Conservation (phyloP, 2,113 vertebrate genomes). For the Platichthys flesus region DNA sequence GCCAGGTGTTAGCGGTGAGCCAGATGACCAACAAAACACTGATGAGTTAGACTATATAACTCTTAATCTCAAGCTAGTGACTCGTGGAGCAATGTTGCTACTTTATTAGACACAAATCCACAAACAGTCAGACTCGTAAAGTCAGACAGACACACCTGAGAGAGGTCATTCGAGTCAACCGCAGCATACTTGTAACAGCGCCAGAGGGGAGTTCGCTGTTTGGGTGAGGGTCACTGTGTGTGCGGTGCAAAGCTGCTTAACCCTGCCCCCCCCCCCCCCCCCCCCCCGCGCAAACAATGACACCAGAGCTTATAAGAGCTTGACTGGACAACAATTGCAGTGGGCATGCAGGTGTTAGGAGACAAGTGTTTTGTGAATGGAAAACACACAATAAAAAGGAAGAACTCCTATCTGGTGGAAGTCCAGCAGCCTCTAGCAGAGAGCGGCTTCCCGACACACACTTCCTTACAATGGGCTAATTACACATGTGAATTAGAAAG, state of each 20-base stretch:
- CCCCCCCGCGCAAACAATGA: constrained; percentile 69
- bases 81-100: constrained; percentile 20
- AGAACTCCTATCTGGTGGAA: constrained; percentile 39
- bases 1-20: constrained; percentile 76
- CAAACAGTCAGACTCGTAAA: neutral
- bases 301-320: constrained; percentile 67
- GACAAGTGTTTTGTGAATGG: constrained; percentile 70
- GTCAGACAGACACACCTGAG: constrained; percentile 49
- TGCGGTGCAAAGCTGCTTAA: constrained; percentile 61
- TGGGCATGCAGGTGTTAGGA: constrained; percentile 72
- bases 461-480: constrained; percentile 85
- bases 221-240: constrained; percentile 83
- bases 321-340: constrained; percentile 71
- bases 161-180: constrained; percentile 63
- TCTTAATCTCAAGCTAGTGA: constrained; percentile 12
- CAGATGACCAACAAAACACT: constrained; percentile 58
- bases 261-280: constrained; percentile 28
- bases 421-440: constrained; percentile 74
- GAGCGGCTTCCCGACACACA: constrained; percentile 81
- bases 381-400: constrained; percentile 38
- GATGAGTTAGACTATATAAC: constrained; percentile 7
- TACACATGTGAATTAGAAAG: constrained; percentile 73
- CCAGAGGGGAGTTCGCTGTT: constrained; percentile 57
- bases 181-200: constrained; percentile 56
- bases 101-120: constrained; percentile 29